These are phyloP conservation scores for Chionodraco myersi DNA, from an alignment of 2,113 vertebrate species.

Conservation along the genomic window DNA sequence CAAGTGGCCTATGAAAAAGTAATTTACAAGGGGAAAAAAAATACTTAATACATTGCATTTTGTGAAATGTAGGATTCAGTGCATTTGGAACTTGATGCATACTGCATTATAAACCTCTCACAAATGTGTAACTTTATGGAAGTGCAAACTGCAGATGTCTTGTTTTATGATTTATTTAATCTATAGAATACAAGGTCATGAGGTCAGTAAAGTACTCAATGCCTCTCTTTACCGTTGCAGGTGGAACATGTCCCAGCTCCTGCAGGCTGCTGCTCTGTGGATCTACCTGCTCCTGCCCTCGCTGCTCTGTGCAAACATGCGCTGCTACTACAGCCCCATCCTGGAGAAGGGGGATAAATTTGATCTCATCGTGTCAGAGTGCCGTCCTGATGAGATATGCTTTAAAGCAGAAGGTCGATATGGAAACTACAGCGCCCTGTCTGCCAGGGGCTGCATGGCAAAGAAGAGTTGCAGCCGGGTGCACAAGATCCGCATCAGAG, in stretches of 20 bases:
- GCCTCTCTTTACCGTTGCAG: slow-evolving; percentile 39
- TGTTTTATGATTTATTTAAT: background rate
- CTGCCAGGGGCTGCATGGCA: slow-evolving; percentile 72
- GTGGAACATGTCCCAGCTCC: slow-evolving; percentile 19
- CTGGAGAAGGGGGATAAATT: slow-evolving; percentile 30
- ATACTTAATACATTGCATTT: background rate
- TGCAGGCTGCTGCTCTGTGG: slow-evolving; percentile 26
- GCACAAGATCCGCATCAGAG: slow-evolving; percentile 33
- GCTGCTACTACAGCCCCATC: slow-evolving; percentile 78
- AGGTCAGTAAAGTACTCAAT: background rate
- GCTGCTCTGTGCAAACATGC: slow-evolving; percentile 65
- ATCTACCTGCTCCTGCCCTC: slow-evolving; percentile 61
- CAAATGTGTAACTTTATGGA: background rate
- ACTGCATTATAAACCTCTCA: background rate
- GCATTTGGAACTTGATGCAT: background rate
- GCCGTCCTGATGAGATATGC: slow-evolving; percentile 72
- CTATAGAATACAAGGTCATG: background rate
- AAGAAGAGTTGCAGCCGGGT: slow-evolving; percentile 50
- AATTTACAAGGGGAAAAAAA: background rate
- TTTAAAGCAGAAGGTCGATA: slow-evolving; percentile 68
- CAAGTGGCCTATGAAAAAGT: background rate
- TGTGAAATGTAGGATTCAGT: background rate
- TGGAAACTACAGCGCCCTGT: slow-evolving; percentile 64
- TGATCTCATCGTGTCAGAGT: slow-evolving; percentile 64
- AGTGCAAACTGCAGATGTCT: background rate